phyloP scores from a whole-genome alignment of 2,888 invertebrate genomes.

The Abscondita cerata region DNA sequence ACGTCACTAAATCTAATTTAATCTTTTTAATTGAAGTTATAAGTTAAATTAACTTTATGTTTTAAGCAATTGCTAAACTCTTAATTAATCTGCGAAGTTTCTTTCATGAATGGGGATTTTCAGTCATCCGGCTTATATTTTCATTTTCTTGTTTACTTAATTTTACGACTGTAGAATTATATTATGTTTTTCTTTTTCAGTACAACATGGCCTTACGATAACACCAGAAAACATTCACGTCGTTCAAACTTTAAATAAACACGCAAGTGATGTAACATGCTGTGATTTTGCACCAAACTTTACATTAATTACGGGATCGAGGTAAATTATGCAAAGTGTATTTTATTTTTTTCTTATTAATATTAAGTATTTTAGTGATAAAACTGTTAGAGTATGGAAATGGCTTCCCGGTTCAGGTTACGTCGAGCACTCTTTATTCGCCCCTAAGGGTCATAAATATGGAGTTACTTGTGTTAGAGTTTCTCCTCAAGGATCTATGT shows the following conservation, averaged over 20 bases:
- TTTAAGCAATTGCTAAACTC: too few relatives aligned
- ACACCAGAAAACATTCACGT: constrained; percentile 46
- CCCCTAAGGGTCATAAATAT: constrained; percentile 76
- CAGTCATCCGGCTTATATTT: too few relatives aligned
- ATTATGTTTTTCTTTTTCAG: constrained; percentile 20
- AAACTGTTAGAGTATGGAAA: constrained; percentile 72
- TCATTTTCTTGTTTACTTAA: too few relatives aligned
- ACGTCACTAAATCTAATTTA: too few relatives aligned
- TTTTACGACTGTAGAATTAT: too few relatives aligned
- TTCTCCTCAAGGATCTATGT: constrained; percentile 69
- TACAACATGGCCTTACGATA: constrained; percentile 18
- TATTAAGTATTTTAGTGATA: constrained; percentile 64
- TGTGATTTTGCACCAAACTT: constrained; percentile 68
- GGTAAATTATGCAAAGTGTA: constrained; percentile 58
- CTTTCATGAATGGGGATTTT: too few relatives aligned
- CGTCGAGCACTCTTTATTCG: constrained; percentile 67
- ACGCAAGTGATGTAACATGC: constrained; percentile 69
- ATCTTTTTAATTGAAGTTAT: too few relatives aligned
- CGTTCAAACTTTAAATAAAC: constrained; percentile 64
- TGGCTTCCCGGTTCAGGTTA: constrained; percentile 70
- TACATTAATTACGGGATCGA: constrained; percentile 68
- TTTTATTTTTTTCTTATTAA: not conserved
- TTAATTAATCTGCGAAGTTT: too few relatives aligned
- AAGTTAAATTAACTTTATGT: too few relatives aligned
- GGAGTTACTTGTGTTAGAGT: constrained; percentile 74